Conservation (phyloP, 2,888 invertebrate genomes). For the Crematogaster levior region DNA sequence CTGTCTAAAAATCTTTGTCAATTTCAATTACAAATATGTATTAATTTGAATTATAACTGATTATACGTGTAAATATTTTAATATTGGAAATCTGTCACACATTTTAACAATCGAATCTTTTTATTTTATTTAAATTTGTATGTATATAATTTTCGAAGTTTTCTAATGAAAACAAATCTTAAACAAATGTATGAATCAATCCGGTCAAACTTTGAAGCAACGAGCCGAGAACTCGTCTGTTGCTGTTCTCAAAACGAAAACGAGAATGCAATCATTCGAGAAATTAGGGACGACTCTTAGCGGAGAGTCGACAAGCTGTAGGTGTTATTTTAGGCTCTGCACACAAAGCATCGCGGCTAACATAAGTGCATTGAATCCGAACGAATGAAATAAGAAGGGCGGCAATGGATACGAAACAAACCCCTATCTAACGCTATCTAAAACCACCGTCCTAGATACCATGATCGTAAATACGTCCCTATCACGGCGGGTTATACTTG, state of each 20-base stretch:
- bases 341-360: constrained; percentile 62
- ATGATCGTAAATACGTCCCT: too few relatives aligned
- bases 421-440: constrained; percentile 24
- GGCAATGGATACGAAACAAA: constrained; percentile 67
- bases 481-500: not conserved
- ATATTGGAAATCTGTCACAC: not conserved
- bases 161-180: not conserved
- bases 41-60: too few relatives aligned
- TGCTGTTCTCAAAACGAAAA: constrained; percentile 27
- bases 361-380: constrained; percentile 60
- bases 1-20: not conserved
- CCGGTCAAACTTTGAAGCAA: not conserved
- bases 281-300: constrained; percentile 53
- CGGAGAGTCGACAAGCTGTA: constrained; percentile 68
- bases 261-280: constrained; percentile 56
- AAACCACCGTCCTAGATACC: constrained; percentile 42
- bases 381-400: constrained; percentile 57
- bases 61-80: not conserved
- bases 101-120: not conserved
- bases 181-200: not conserved
- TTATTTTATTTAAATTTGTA: not conserved
- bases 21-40: too few relatives aligned
- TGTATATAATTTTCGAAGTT: not conserved
- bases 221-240: not conserved
- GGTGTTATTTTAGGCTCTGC: constrained; percentile 76